These are phyloP conservation scores for Bombus sylvicola DNA, from an alignment of 1,140 invertebrate species.

Conservation along the genomic window DNA sequence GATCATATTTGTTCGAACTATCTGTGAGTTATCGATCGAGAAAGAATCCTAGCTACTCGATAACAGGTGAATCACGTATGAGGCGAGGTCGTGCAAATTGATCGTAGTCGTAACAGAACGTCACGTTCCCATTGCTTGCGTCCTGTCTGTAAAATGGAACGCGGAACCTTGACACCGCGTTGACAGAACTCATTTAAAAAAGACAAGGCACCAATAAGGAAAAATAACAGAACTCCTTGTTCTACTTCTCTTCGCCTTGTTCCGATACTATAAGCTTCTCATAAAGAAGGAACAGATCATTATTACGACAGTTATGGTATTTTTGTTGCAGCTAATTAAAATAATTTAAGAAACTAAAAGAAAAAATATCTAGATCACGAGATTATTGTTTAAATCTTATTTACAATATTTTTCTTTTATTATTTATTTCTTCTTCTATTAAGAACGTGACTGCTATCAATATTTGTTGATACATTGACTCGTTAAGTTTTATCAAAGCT, in stretches of 20 bases:
- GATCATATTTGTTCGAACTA: too few species aligned
- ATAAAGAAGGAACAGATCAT: background rate
- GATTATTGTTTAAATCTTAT: background rate
- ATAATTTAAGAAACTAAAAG: background rate
- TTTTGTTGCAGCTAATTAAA: background rate
- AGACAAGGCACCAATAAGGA: background rate
- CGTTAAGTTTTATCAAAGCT: too few species aligned
- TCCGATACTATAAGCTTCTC: background rate
- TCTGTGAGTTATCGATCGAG: constrained; percentile 8
- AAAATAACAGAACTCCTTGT: constrained; percentile 2
- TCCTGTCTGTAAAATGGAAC: constrained; percentile 29
- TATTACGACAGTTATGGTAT: background rate
- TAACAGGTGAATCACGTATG: constrained; percentile 39
- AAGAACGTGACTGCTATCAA: background rate
- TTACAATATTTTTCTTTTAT: background rate
- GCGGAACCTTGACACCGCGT: constrained; percentile 44
- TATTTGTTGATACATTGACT: too few species aligned
- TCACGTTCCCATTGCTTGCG: constrained; percentile 30
- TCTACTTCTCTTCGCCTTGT: constrained; percentile 10
- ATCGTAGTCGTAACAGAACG: constrained; percentile 23
- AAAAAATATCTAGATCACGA: background rate
- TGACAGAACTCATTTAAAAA: constrained; percentile 36
- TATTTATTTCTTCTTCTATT: too few species aligned
- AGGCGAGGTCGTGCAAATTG: constrained; percentile 42
- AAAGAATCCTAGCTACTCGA: background rate